A percentile compares a stretch with the other conserved stretches of the same genome.
Evolutionary conservation across 2,113 vertebrate species (phyloP).

Genomic region (Proteles cristata): DNA sequence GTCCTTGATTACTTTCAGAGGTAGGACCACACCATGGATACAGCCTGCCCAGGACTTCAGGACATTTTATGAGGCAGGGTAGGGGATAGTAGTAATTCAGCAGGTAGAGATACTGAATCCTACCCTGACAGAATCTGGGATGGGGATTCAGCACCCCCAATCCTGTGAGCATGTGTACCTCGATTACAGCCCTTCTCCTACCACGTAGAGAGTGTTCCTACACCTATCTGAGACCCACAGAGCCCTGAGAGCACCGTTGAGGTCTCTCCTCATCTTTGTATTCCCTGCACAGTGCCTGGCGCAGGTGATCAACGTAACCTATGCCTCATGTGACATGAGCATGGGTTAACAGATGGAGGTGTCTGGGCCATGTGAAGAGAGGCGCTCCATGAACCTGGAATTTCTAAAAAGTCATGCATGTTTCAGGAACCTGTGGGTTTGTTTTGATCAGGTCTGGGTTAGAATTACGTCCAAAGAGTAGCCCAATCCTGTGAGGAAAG

Average conservation of each 20-base stretch:
- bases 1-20: background rate
- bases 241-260: rapidly evolving
- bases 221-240: background rate
- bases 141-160: background rate
- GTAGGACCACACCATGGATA: background rate
- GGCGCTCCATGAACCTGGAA: constrained; percentile 49
- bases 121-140: background rate
- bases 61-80: background rate
- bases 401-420: constrained; percentile 75
- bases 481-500: background rate
- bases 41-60: background rate
- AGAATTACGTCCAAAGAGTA: background rate
- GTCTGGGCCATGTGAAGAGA: background rate
- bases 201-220: rapidly evolving
- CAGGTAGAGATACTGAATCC: background rate
- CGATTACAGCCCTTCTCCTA: background rate
- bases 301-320: constrained; percentile 17
- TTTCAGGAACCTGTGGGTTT: constrained; percentile 47
- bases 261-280: background rate
- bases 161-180: no score
- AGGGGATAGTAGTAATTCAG: background rate
- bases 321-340: background rate
- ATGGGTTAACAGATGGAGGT: background rate
- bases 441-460: constrained; percentile 32
- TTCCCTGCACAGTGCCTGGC: constrained; percentile 55